Evolutionary conservation across 1,140 invertebrate species (phyloP).

Genomic region (Drosophila virilis): DNA sequence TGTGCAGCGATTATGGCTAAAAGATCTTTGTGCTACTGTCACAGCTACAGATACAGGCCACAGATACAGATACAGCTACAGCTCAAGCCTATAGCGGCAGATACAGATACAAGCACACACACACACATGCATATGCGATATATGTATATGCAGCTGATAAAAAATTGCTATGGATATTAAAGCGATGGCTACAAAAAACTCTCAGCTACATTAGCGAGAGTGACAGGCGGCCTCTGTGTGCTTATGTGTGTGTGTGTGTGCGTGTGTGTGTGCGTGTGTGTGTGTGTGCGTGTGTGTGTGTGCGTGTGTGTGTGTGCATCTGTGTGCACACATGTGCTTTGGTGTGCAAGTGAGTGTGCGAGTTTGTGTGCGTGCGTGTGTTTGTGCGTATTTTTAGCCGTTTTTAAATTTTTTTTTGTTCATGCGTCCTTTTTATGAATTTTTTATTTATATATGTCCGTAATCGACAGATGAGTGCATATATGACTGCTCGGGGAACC

Average conservation of each 20-base stretch:
- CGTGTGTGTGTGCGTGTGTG: conserved; percentile 2
- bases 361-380: too few relatives aligned
- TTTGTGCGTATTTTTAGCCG: conserved; percentile 43
- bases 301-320: not conserved
- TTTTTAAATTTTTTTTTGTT: conserved; percentile 33
- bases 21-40: conserved; percentile 60
- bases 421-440: conserved; percentile 47
- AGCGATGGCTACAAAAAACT: conserved; percentile 35
- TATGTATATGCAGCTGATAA: conserved; percentile 38
- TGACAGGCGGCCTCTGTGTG: conserved; percentile 14
- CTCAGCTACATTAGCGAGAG: conserved; percentile 31
- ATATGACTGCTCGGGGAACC: conserved; percentile 55
- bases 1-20: conserved; percentile 75
- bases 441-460: conserved; percentile 58
- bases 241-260: not conserved
- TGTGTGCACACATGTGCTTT: not conserved
- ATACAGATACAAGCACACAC: conserved; percentile 22
- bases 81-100: not conserved
- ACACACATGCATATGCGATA: conserved; percentile 7
- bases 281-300: conserved; percentile 1
- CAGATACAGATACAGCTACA: conserved; percentile 6
- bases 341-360: not conserved
- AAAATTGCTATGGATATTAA: conserved; percentile 50
- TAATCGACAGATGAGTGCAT: conserved; percentile 60
- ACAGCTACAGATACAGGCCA: conserved; percentile 45